Evolutionary conservation across 1,140 invertebrate species (phyloP).

Genomic region (Cyphomyrmex costatus): DNA sequence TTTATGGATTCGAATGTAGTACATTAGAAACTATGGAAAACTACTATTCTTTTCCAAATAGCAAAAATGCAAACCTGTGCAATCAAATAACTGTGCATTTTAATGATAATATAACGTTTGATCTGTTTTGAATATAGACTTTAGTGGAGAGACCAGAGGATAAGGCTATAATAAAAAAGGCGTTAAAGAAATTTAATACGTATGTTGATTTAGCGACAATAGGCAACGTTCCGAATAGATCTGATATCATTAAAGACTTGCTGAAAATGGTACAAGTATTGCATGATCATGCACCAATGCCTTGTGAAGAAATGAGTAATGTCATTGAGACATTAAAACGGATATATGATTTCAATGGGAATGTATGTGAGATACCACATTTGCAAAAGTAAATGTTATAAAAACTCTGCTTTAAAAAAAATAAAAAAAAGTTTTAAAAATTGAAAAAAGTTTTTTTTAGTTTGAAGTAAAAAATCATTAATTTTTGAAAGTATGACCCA

Average conservation of each 20-base stretch:
- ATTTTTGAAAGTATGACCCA: no score
- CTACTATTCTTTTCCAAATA: no score
- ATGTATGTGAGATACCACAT: constrained; percentile 72
- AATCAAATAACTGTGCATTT: neutral
- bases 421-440: no score
- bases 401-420: no score
- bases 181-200: constrained; percentile 64
- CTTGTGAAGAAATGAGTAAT: constrained; percentile 74
- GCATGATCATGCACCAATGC: constrained; percentile 70
- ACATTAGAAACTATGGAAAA: no score
- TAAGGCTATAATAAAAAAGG: constrained; percentile 40
- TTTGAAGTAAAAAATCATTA: no score
- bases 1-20: no score
- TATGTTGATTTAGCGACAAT: constrained; percentile 64
- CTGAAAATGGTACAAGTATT: constrained; percentile 77
- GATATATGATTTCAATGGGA: constrained; percentile 74
- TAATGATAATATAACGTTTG: neutral
- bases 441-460: no score
- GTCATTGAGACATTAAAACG: constrained; percentile 78
- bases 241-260: constrained; percentile 76
- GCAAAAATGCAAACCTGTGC: no score
- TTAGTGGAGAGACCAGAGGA: constrained; percentile 13
- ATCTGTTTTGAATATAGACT: constrained; percentile 28
- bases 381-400: constrained; percentile 34
- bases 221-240: constrained; percentile 70